Evolutionary conservation across 1,140 invertebrate species (phyloP).

Genomic region (Brachionus plicatilis): DNA sequence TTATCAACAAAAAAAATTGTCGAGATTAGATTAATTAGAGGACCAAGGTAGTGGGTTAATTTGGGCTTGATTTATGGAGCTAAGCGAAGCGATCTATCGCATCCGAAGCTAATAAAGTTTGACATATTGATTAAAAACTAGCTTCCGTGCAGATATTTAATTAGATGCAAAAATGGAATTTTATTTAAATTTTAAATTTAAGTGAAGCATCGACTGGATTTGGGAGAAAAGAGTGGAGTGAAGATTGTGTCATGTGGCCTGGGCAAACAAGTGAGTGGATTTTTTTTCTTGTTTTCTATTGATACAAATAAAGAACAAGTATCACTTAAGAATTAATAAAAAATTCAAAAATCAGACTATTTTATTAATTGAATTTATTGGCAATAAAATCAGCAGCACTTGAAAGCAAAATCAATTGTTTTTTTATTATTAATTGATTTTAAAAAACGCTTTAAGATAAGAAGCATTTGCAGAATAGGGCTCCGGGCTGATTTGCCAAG

Average conservation of each 20-base stretch:
- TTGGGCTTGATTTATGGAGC: neutral
- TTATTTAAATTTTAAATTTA: neutral
- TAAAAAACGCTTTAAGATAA: neutral
- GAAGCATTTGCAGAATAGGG: neutral
- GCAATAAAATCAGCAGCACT: neutral
- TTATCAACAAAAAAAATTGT: neutral
- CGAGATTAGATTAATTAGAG: neutral
- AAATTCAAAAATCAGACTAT: neutral
- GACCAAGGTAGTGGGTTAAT: neutral
- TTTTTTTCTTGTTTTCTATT: neutral
- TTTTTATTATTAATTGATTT: neutral
- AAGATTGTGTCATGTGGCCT: constrained; percentile 9
- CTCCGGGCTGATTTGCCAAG: neutral
- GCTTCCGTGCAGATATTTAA: neutral
- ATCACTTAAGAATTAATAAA: neutral
- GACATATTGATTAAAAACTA: neutral
- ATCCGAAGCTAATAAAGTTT: neutral
- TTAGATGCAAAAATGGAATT: neutral
- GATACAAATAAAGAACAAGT: neutral
- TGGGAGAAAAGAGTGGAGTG: neutral
- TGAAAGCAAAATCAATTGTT: neutral
- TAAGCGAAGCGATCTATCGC: neutral
- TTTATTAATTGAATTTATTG: neutral
- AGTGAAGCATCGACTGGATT: neutral
- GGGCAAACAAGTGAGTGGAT: neutral